phyloP scores from a whole-genome alignment of 1,140 invertebrate species.

The Drosophila tropicalis region DNA sequence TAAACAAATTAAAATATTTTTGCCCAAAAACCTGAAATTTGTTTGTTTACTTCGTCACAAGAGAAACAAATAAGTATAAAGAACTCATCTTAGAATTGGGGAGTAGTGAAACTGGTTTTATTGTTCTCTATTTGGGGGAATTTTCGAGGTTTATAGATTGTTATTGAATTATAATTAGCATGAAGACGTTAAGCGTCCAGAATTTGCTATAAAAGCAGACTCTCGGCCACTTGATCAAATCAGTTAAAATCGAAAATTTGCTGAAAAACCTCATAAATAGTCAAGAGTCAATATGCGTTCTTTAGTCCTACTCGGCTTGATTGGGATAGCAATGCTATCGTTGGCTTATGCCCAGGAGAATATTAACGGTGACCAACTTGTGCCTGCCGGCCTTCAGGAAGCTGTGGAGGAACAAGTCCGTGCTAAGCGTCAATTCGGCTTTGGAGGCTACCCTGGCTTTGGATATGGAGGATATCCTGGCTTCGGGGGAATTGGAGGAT shows the following conservation, averaged over 20 bases:
- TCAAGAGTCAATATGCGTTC: conserved; percentile 47
- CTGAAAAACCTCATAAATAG: conserved; percentile 15
- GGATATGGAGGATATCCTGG: conserved; percentile 1
- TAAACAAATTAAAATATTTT: conserved; percentile 11
- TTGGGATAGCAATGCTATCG: conserved; percentile 1
- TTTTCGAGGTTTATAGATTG: neutral
- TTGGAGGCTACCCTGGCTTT: neutral
- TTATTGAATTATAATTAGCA: conserved; percentile 2
- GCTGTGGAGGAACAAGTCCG: conserved; percentile 13
- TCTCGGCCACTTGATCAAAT: neutral
- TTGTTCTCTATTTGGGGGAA: neutral
- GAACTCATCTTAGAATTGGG: neutral
- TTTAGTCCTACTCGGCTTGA: conserved; percentile 11
- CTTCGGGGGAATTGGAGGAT: neutral
- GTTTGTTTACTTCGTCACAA: conserved; percentile 10
- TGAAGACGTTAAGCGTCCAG: conserved; percentile 48
- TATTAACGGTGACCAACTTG: neutral
- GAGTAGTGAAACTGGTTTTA: neutral
- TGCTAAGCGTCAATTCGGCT: conserved; percentile 7
- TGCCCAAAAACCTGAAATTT: neutral
- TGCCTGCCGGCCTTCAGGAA: conserved; percentile 9
- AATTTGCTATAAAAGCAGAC: conserved; percentile 59
- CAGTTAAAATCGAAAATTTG: conserved; percentile 44
- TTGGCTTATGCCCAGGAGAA: conserved; percentile 10
- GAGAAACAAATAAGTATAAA: neutral